A percentile compares a stretch with the other conserved stretches of the same genome.
Evolutionary conservation across 2,797 vertebrate species (phyloP).

Genomic region (Tolypeutes matacus): DNA sequence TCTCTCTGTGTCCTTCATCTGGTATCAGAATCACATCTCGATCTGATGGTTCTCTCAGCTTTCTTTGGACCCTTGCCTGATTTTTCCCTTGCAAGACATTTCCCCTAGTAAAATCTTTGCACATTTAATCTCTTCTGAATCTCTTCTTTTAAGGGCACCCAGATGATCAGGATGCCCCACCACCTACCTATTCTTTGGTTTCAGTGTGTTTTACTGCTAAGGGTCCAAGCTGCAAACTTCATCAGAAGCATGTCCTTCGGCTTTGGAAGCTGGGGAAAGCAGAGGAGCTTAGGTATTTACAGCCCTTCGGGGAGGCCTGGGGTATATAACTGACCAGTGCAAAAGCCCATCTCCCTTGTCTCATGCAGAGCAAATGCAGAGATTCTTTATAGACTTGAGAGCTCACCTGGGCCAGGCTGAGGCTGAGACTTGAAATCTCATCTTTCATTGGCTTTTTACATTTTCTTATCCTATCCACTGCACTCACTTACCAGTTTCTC

Average conservation of each 20-base stretch:
- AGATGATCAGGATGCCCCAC: no score
- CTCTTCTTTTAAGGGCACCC: neutral
- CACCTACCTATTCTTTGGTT: rapidly evolving
- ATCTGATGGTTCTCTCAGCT: no score
- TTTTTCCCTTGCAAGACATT: neutral
- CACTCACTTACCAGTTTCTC: neutral
- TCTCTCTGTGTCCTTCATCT: neutral
- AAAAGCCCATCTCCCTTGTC: neutral
- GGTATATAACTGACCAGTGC: no score
- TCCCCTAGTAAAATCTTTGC: neutral
- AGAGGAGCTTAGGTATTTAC: neutral
- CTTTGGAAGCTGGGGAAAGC: neutral
- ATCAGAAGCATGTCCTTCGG: neutral
- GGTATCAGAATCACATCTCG: neutral
- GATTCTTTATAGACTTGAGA: rapidly evolving
- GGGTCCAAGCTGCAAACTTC: no score
- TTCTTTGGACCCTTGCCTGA: neutral
- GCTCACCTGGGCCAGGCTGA: neutral
- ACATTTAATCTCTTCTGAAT: rapidly evolving
- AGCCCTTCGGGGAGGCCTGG: neutral
- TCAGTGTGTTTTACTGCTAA: neutral
- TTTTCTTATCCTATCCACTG: no score
- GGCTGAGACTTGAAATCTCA: no score
- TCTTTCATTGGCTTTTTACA: neutral
- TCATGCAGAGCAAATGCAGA: rapidly evolving